phyloP scores from a whole-genome alignment of 2,113 vertebrate genomes.

The Piprites chloris region DNA sequence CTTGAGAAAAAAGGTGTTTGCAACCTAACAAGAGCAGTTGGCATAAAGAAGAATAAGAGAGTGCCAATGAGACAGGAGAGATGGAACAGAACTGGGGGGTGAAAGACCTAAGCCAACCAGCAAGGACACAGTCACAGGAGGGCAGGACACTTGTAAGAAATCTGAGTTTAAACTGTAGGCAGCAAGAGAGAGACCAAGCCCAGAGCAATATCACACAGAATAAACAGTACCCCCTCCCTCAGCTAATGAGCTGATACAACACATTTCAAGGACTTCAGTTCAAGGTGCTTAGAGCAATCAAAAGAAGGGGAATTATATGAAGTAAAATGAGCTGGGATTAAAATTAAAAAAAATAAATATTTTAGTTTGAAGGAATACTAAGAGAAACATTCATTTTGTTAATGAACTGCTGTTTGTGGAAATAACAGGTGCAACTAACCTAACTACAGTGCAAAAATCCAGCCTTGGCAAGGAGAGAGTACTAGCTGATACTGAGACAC shows the following conservation, averaged over 20 bases:
- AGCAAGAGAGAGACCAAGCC: not conserved
- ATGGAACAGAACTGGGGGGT: not conserved
- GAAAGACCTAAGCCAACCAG: not conserved
- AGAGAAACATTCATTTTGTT: not conserved
- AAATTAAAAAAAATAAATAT: not conserved
- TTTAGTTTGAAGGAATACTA: not conserved
- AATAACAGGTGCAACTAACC: not conserved
- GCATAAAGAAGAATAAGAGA: not conserved
- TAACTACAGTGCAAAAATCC: not conserved
- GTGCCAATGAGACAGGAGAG: not conserved
- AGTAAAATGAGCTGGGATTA: not conserved
- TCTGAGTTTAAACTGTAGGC: not conserved
- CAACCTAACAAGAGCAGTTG: not conserved
- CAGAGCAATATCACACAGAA: not conserved
- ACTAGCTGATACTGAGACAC: not conserved
- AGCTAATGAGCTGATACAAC: not conserved
- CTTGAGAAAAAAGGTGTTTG: not conserved
- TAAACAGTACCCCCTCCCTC: not conserved
- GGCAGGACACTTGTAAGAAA: not conserved
- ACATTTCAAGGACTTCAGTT: not conserved
- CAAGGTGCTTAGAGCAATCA: not conserved
- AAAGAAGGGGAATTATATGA: not conserved
- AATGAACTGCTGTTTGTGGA: not conserved
- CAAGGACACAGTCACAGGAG: not conserved
- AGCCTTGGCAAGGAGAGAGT: not conserved